Evolutionary conservation across 1,140 invertebrate species (phyloP).

Genomic region (Zophobas atratus): DNA sequence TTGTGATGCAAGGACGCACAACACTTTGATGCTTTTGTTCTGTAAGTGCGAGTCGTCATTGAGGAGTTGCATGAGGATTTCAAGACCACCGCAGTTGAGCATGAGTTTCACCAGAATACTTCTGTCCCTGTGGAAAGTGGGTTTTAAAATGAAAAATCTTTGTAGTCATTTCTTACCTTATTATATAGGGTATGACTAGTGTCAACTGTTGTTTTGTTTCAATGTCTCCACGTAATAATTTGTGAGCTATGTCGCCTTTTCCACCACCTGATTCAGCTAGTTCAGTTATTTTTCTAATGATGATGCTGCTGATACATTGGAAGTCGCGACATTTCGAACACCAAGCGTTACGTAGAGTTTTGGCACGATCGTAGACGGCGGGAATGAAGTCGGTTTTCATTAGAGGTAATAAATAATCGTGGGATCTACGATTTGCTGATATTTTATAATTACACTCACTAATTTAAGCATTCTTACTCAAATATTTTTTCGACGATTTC

Average conservation of each 20-base stretch:
- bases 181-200: slow-evolving; percentile 71
- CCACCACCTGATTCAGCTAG: slow-evolving; percentile 71
- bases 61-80: slow-evolving; percentile 60
- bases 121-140: slow-evolving; percentile 54
- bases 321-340: slow-evolving; percentile 65
- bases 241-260: slow-evolving; percentile 72
- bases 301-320: slow-evolving; percentile 64
- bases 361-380: slow-evolving; percentile 57
- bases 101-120: slow-evolving; percentile 59
- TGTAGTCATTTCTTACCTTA: slow-evolving; percentile 66
- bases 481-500: slow-evolving; percentile 57
- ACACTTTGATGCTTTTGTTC: slow-evolving; percentile 55
- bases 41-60: slow-evolving; percentile 50
- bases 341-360: slow-evolving; percentile 50
- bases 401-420: slow-evolving; percentile 61
- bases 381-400: slow-evolving; percentile 62
- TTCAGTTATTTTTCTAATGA: slow-evolving; percentile 68
- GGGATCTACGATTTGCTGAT: slow-evolving; percentile 48
- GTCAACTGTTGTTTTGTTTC: slow-evolving; percentile 69
- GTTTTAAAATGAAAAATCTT: no score
- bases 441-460: no score
- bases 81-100: slow-evolving; percentile 62
- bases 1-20: slow-evolving; percentile 68
- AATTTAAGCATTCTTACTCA: slow-evolving; percentile 61
- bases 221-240: slow-evolving; percentile 68